Evolutionary conservation across 2,113 vertebrate species (phyloP).

Genomic region (Rostratula benghalensis): DNA sequence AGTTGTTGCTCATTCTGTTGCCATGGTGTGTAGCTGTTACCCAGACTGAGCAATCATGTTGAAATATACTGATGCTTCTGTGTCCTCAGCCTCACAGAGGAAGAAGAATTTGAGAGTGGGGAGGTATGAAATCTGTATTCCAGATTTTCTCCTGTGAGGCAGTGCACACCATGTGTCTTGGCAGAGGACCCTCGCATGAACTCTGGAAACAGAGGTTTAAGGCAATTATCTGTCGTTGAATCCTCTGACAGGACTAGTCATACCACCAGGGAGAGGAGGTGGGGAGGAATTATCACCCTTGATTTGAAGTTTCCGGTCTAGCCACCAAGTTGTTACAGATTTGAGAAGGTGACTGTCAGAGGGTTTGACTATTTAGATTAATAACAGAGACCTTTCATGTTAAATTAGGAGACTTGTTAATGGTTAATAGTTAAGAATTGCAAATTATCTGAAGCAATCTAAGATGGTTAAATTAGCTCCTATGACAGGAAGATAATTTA

Average conservation of each 20-base stretch:
- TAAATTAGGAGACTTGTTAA: constrained; percentile 37
- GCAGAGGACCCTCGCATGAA: neutral
- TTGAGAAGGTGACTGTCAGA: neutral
- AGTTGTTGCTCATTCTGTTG: neutral
- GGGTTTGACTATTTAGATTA: constrained; percentile 6
- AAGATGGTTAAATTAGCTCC: constrained; percentile 39
- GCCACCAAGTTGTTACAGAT: neutral
- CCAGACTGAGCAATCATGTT: neutral
- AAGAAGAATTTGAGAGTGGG: neutral
- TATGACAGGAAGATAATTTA: constrained; percentile 40
- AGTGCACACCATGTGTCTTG: accelerated
- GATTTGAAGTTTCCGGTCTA: neutral
- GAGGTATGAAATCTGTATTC: neutral
- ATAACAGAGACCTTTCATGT: neutral
- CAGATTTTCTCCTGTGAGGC: neutral
- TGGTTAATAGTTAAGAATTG: constrained; percentile 40
- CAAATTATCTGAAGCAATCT: constrained; percentile 34
- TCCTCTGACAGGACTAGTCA: neutral
- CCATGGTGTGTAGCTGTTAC: neutral
- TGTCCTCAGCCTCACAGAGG: neutral
- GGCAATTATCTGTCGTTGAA: neutral
- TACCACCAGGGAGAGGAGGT: neutral
- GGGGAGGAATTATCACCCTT: neutral
- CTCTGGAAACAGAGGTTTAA: neutral
- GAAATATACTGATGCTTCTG: neutral